These are phyloP conservation scores for Nothura maculosa DNA, from an alignment of 2,797 vertebrate genomes.

Conservation along the genomic window DNA sequence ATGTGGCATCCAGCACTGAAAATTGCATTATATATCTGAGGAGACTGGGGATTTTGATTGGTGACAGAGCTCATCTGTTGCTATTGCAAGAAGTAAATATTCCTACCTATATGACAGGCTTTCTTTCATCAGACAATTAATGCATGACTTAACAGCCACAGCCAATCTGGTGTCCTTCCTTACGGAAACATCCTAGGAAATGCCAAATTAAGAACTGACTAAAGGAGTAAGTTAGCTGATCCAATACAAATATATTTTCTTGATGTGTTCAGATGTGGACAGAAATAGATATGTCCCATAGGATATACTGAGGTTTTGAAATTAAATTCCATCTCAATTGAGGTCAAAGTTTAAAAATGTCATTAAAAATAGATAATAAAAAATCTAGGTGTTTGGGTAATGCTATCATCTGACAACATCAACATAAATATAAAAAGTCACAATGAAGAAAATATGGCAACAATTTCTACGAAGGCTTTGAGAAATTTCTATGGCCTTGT, in stretches of 20 bases:
- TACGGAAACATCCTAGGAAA: background rate
- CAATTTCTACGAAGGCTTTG: background rate
- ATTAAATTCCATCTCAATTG: background rate
- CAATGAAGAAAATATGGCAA: background rate
- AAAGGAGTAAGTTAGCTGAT: background rate
- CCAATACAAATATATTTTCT: background rate
- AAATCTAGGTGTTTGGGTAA: background rate
- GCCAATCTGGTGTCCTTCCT: background rate
- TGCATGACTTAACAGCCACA: background rate
- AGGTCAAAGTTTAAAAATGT: background rate
- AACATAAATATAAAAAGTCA: accelerated
- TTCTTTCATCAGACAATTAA: background rate
- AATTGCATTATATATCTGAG: background rate
- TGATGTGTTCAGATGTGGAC: background rate
- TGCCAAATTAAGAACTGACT: background rate
- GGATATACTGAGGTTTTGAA: background rate
- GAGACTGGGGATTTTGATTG: background rate
- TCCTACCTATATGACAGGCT: background rate
- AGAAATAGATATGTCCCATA: background rate
- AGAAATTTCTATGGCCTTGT: background rate
- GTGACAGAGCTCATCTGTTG: background rate
- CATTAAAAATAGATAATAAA: background rate
- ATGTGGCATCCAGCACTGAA: background rate
- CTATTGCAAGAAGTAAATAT: background rate
- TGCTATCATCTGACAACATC: background rate